Evolutionary conservation across 1,140 invertebrate genomes (phyloP).

Genomic region (Grapholita molesta): DNA sequence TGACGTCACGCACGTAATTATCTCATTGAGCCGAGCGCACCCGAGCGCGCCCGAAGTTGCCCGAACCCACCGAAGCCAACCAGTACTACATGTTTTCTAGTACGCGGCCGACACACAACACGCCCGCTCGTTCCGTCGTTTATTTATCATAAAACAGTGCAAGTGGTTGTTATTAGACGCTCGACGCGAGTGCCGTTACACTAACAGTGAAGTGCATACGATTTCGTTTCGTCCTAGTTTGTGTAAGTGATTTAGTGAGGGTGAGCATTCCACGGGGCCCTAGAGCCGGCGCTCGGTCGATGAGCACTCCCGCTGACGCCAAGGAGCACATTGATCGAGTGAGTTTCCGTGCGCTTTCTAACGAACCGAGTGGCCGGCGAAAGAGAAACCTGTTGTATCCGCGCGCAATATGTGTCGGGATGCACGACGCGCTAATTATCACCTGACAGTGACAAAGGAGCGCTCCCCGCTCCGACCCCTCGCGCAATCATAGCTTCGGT

Average conservation of each 20-base stretch:
- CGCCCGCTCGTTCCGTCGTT: slow-evolving; percentile 36
- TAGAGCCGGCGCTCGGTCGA: slow-evolving; percentile 44
- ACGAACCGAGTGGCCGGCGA: slow-evolving; percentile 26
- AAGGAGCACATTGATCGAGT: slow-evolving; percentile 72
- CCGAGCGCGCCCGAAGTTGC: slow-evolving; percentile 42
- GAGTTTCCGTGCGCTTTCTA: slow-evolving; percentile 47
- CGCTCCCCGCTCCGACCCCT: slow-evolving; percentile 30
- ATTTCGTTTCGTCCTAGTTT: slow-evolving; percentile 58
- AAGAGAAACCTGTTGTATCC: slow-evolving; percentile 37
- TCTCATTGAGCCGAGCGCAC: slow-evolving; percentile 55
- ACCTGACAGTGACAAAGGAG: slow-evolving; percentile 39
- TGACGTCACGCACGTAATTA: slow-evolving; percentile 46
- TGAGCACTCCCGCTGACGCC: slow-evolving; percentile 59
- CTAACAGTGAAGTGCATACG: slow-evolving; percentile 40
- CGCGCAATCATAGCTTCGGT: slow-evolving; percentile 36
- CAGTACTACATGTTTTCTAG: slow-evolving; percentile 61
- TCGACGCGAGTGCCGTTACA: slow-evolving; percentile 26
- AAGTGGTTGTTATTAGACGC: background rate
- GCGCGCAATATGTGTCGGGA: slow-evolving; percentile 19
- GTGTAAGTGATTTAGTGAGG: slow-evolving; percentile 39
- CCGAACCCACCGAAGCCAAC: slow-evolving; percentile 62
- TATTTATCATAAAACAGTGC: slow-evolving; percentile 23
- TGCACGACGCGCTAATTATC: slow-evolving; percentile 37
- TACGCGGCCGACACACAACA: slow-evolving; percentile 55
- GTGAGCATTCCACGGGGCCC: slow-evolving; percentile 55